Evolutionary conservation across 2,797 vertebrate species (phyloP).

Genomic region (Oreochromis mossambicus): DNA sequence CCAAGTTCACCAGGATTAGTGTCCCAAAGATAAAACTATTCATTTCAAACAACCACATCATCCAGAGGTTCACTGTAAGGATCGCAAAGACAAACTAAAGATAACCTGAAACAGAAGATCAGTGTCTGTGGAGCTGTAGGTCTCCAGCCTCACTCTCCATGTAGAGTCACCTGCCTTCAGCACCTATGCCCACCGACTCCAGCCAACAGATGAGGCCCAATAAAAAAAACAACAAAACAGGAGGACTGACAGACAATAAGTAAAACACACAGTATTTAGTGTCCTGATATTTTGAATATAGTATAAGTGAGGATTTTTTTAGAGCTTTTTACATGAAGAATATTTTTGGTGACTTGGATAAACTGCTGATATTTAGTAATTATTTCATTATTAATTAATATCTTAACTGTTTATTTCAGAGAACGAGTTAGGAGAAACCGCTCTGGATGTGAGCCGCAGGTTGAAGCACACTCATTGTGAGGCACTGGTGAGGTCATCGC

Average conservation of each 20-base stretch:
- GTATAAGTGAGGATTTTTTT: not conserved
- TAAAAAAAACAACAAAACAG: not conserved
- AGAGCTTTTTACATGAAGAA: not conserved
- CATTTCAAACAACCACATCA: not conserved
- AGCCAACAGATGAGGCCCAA: not conserved
- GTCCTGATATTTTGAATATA: not conserved
- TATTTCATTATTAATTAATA: not conserved
- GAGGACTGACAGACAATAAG: not conserved
- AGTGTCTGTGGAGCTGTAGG: not conserved
- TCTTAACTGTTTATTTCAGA: constrained; percentile 51
- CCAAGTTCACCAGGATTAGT: fast-evolving
- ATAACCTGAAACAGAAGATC: not conserved
- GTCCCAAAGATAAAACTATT: not conserved
- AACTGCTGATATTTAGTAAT: not conserved
- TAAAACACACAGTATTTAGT: not conserved
- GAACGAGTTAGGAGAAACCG: constrained; percentile 78
- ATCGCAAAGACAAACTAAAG: fast-evolving
- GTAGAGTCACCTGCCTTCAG: not conserved
- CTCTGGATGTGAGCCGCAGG: constrained; percentile 77
- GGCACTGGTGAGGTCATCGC: constrained; percentile 73
- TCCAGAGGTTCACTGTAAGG: not conserved
- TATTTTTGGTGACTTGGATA: not conserved
- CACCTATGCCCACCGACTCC: not conserved
- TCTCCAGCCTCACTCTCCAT: not conserved
- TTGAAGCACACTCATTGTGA: constrained; percentile 79